phyloP scores from a whole-genome alignment of 1,140 invertebrate species.

The Heliothis virescens region DNA sequence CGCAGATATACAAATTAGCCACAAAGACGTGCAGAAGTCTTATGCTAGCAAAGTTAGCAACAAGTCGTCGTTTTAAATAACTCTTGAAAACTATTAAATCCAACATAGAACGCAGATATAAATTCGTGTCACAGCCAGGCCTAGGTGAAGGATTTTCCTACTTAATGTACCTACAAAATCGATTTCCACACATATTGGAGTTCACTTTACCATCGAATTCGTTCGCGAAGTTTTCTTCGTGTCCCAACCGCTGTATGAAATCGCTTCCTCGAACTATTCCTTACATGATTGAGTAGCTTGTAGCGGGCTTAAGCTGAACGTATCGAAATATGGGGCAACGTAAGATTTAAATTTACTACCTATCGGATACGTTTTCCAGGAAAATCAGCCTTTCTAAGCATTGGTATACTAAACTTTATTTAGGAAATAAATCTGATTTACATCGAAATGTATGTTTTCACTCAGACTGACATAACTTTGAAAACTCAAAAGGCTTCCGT shows the following conservation, averaged over 20 bases:
- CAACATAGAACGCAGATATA: neutral
- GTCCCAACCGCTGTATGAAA: conserved; percentile 18
- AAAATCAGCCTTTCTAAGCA: neutral
- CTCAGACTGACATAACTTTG: too few species aligned
- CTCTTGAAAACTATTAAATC: too few species aligned
- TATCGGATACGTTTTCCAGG: neutral
- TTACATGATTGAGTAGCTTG: conserved; percentile 30
- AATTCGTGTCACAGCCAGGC: too few species aligned
- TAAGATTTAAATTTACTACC: conserved; percentile 16
- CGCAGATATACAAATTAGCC: too few species aligned
- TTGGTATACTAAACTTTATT: too few species aligned
- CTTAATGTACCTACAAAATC: neutral
- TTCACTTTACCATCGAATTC: conserved; percentile 4
- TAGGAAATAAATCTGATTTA: too few species aligned
- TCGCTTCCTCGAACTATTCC: conserved; percentile 27
- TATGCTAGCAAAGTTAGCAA: too few species aligned
- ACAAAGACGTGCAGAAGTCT: too few species aligned
- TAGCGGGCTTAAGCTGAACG: conserved; percentile 15
- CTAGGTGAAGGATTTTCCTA: neutral
- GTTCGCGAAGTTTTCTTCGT: conserved; percentile 16
- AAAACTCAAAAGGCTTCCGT: too few species aligned
- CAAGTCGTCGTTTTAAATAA: too few species aligned
- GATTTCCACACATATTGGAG: conserved; percentile 16
- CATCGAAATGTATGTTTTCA: too few species aligned
- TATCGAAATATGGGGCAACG: conserved; percentile 30